Evolutionary conservation across 2,797 vertebrate genomes (phyloP), one percentile per base, ranked within the genome.

Genomic region (Parotocinclus haroldoi): DNA sequence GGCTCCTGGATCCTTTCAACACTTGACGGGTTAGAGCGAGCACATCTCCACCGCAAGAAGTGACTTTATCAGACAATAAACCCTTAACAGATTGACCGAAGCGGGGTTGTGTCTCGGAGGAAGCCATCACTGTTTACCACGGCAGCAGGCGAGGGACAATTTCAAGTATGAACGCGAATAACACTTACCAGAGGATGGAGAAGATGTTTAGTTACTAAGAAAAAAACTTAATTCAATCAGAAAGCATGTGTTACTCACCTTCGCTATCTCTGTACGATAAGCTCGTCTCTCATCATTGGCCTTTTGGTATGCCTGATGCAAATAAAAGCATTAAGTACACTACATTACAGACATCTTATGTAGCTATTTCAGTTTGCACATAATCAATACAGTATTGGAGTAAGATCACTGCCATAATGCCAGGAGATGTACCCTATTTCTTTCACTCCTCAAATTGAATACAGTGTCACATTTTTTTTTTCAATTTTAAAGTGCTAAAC

Each of bases 71-170:
- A 0, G 93, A 95, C 42, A 98, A 77, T 0, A 99, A 84, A 2
- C 95, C 93, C 84, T 98, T 98, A 7, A 97, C 96, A 0, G 96
- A 98, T 78, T 97, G 95, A 0, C 96, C 96, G n/a, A 97, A 98
- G 0, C 95, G 89, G 9, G 93, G 88, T 71, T 94, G 95, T 0
- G 90, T 66, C 0, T 98, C 96, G 0, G 85, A 54, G 0, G 88
- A 85, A 14, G 92, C 71, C 66, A 91, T 91, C 6, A 19, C 58
- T 44, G 42, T n/a, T n/a, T n/a, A n/a, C n/a, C n/a, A n/a, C n/a
- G n/a, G n/a, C n/a, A n/a, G n/a, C n/a, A n/a, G n/a, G n/a, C n/a
- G n/a, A n/a, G n/a, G n/a, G n/a, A n/a, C n/a, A n/a, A n/a, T n/a
- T n/a, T n/a, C n/a, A n/a, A n/a, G n/a, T n/a, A n/a, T n/a, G n/a